These are phyloP conservation scores for Clitarchus hookeri DNA, from an alignment of 2,888 invertebrate species.

Conservation along the genomic window DNA sequence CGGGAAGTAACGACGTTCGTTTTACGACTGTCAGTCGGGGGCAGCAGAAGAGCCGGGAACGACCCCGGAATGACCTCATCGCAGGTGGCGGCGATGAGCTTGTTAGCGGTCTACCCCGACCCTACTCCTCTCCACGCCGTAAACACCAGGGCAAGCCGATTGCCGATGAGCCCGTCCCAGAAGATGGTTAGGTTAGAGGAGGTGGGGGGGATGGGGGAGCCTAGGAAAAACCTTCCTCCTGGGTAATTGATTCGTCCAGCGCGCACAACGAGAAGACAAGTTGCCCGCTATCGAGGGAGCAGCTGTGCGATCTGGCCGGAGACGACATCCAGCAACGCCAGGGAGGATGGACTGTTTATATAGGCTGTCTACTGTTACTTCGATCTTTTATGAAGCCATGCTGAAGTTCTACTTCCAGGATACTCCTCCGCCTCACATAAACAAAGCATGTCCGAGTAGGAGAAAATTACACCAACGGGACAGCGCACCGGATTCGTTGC, in stretches of 20 bases:
- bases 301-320: background rate
- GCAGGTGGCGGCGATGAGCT: slow-evolving; percentile 40
- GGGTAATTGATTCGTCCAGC: slow-evolving; percentile 1
- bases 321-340: background rate
- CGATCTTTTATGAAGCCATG: too few species aligned
- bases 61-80: slow-evolving; percentile 39
- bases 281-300: slow-evolving; percentile 6
- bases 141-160: slow-evolving; percentile 4
- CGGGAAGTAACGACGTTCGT: background rate
- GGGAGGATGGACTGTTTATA: background rate
- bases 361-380: too few species aligned
- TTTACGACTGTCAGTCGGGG: slow-evolving; percentile 35
- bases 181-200: slow-evolving; percentile 23
- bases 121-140: background rate
- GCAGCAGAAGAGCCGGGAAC: slow-evolving; percentile 31
- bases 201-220: background rate
- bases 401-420: too few species aligned
- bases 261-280: slow-evolving; percentile 20
- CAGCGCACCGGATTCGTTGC: too few species aligned
- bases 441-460: too few species aligned
- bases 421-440: too few species aligned
- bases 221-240: background rate
- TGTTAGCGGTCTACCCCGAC: slow-evolving; percentile 32
- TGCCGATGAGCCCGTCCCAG: background rate
- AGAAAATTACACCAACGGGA: too few species aligned